These are phyloP conservation scores for Daphoenositta chrysoptera DNA, from an alignment of 2,113 vertebrate genomes.

Conservation along the genomic window DNA sequence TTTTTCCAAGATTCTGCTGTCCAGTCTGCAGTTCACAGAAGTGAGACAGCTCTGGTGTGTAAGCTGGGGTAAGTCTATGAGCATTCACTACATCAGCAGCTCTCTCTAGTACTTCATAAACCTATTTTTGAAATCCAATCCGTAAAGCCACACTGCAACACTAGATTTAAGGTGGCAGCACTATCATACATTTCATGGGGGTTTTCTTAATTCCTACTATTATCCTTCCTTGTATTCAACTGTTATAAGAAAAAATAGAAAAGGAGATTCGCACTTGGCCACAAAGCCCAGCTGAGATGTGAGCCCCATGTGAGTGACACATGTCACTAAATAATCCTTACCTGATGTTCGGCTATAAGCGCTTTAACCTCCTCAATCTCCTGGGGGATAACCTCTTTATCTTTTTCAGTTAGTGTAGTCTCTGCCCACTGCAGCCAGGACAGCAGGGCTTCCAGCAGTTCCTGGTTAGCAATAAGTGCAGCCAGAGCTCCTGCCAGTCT, in stretches of 20 bases:
- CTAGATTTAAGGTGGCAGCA: neutral
- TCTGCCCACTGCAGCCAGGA: slow-evolving; percentile 96
- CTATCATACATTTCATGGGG: neutral
- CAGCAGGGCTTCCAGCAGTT: slow-evolving; percentile 89
- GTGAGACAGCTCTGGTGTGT: neutral
- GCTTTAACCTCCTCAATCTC: slow-evolving; percentile 93
- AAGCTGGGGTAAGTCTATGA: neutral
- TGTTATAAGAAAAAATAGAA: neutral
- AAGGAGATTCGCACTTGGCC: neutral
- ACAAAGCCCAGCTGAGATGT: rapidly evolving
- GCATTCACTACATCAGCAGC: neutral
- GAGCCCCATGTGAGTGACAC: neutral
- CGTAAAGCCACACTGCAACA: neutral
- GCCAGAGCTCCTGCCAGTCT: slow-evolving; percentile 85
- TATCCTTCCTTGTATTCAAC: neutral
- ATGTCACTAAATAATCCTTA: slow-evolving; percentile 22
- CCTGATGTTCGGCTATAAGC: slow-evolving; percentile 96
- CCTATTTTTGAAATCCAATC: neutral
- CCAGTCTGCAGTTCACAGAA: neutral
- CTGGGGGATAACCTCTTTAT: slow-evolving; percentile 89
- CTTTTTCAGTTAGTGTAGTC: slow-evolving; percentile 87
- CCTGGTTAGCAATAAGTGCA: slow-evolving; percentile 86
- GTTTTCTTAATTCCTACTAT: neutral
- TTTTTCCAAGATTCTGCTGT: neutral
- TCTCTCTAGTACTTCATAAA: neutral